phyloP scores from a whole-genome alignment of 2,113 vertebrate species.

The Gadus chalcogrammus region DNA sequence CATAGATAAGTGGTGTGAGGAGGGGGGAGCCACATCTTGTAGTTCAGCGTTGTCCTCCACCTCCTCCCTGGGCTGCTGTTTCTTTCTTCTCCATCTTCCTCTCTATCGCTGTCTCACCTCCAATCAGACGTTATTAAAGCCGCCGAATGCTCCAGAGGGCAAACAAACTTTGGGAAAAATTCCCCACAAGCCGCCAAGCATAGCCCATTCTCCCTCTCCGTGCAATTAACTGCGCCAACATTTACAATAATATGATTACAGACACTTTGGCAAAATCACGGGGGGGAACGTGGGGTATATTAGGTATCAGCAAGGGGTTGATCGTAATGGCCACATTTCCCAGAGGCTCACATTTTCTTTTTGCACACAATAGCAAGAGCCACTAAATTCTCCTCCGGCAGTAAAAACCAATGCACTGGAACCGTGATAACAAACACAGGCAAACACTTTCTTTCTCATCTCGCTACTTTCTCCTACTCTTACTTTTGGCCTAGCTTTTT shows the following conservation, averaged over 20 bases:
- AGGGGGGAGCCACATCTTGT: too few relatives aligned
- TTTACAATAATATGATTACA: slow-evolving; percentile 99
- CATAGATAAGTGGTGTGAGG: not conserved
- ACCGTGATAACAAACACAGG: slow-evolving; percentile 98
- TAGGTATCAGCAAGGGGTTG: slow-evolving; percentile 99
- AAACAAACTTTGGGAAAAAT: slow-evolving; percentile 95
- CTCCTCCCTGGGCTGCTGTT: slow-evolving; percentile 39
- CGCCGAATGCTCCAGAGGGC: slow-evolving; percentile 79
- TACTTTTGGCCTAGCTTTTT: slow-evolving; percentile 47
- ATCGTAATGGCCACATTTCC: slow-evolving; percentile 97
- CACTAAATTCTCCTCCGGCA: slow-evolving; percentile 99
- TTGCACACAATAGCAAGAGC: slow-evolving; percentile 92
- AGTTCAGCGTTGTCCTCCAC: not conserved
- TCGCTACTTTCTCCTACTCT: slow-evolving; percentile 49
- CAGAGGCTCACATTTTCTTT: slow-evolving; percentile 98
- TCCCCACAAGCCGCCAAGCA: slow-evolving; percentile 87
- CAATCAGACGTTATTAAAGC: slow-evolving; percentile 78
- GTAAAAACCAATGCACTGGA: slow-evolving; percentile 99
- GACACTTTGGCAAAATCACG: slow-evolving; percentile 96
- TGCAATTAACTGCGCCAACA: slow-evolving; percentile 99
- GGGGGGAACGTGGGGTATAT: slow-evolving; percentile 95
- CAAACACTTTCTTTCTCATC: slow-evolving; percentile 70
- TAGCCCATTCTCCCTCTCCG: slow-evolving; percentile 98
- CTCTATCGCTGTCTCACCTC: slow-evolving; percentile 55
- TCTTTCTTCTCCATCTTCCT: slow-evolving; percentile 62